Base-by-base conservation (phyloP, 1,140 invertebrate species). In the Bombus haemorrhoidalis region DNA sequence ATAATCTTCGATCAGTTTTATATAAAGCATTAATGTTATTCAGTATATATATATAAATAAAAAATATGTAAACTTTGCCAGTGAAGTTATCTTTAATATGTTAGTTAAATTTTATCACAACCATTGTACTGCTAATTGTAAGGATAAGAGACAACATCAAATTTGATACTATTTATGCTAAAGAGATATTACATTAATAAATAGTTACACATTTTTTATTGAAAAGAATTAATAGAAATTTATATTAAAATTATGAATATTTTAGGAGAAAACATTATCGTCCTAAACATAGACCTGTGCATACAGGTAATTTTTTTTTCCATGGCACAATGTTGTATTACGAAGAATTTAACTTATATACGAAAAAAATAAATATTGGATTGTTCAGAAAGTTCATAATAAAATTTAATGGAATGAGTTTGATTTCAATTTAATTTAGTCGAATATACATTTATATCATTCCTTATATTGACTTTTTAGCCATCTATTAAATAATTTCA, bases 61-160 rank as follows among this genome's bases (percentile, higher is more conserved):
- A 81, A 80, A 62, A 78, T 78, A 78, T 78, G 76, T 41, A 81
- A 86, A 86, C 6, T 79, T 71, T 62, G 25, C 28, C 28, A 78
- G 22, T 47, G 8, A 62, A 83, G 12, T 53, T 57, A 59, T 71
- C 8, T 62, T 37, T 41, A 62, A 62, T 43, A 22, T 13, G 77
- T 62, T 39, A 66, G 28, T 75, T 69, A 74, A 73, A 75, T 81
- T 79, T 81, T 18, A 80, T 85, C 37, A 39, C 28, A 85, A 85
- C 66, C 71, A 9, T 71, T 34, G n/a, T 71, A 77, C 41, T n/a
- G 13, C 34, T 85, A 81, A 81, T 69, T 37, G 28, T 69, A 81
- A n/a, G 43, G 28, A 43, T 69, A 81, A 34, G 43, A 81, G 2
- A 74, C 12, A 73, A 73, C 15, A 41, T 85, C 22, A 66, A 66